Evolutionary conservation across 1,140 invertebrate genomes (phyloP).

Genomic region (Agrilus planipennis): DNA sequence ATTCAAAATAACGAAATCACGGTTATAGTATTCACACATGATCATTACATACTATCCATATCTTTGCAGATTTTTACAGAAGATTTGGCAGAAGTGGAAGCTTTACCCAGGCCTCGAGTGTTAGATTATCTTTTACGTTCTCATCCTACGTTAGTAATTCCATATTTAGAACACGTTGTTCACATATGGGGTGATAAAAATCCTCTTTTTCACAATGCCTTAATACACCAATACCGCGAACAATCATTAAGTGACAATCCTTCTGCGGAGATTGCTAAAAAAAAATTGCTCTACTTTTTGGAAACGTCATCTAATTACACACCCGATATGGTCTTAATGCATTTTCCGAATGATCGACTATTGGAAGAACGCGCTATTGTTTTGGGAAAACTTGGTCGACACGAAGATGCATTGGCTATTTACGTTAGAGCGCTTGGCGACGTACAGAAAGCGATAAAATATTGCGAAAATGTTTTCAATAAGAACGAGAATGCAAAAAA

Average conservation of each 20-base stretch:
- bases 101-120: conserved; percentile 75
- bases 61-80: conserved; percentile 83
- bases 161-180: conserved; percentile 92
- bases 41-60: background rate
- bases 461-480: conserved; percentile 63
- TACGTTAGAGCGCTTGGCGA: conserved; percentile 78
- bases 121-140: conserved; percentile 77
- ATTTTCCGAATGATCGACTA: conserved; percentile 75
- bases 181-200: conserved; percentile 79
- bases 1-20: too few relatives aligned
- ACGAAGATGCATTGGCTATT: conserved; percentile 85
- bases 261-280: conserved; percentile 47
- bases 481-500: too few relatives aligned
- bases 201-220: conserved; percentile 77
- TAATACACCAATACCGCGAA: conserved; percentile 77
- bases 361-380: conserved; percentile 91
- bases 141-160: conserved; percentile 71
- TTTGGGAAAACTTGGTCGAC: conserved; percentile 77
- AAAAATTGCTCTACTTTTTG: conserved; percentile 76
- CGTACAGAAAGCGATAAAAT: conserved; percentile 65
- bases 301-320: conserved; percentile 73
- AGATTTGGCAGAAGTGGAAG: conserved; percentile 78
- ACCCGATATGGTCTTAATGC: conserved; percentile 74
- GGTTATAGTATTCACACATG: background rate
- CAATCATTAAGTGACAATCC: conserved; percentile 43